Percentiles rank a stretch among this genome's conserved stretches.
Conservation (phyloP, 1,140 invertebrate species). For the Pemphigus obesinymphae region DNA sequence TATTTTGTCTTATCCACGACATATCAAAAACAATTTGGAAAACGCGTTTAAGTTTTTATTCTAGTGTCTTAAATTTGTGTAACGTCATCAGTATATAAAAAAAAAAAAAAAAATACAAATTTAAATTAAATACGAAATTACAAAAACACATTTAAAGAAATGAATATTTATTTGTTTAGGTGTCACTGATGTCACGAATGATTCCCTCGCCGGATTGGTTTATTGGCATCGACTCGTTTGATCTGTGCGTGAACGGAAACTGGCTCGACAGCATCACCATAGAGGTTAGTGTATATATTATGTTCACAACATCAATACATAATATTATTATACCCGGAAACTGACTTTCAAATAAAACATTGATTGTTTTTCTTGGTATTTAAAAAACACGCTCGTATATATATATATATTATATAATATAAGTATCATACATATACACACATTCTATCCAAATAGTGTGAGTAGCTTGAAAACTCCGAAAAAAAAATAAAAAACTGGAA, state of each 20-base stretch:
- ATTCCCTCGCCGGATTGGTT: conserved; percentile 98
- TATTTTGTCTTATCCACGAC: too few relatives aligned
- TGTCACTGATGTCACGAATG: conserved; percentile 79
- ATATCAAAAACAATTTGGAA: too few relatives aligned
- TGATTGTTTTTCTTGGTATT: not conserved
- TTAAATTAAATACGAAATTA: too few relatives aligned
- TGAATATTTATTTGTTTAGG: conserved; percentile 55
- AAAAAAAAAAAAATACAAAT: too few relatives aligned
- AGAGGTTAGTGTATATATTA: conserved; percentile 60
- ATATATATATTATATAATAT: not conserved
- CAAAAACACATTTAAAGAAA: too few relatives aligned
- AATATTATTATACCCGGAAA: too few relatives aligned
- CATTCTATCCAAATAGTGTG: not conserved
- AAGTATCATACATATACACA: not conserved
- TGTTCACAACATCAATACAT: not conserved
- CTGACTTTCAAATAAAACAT: not conserved
- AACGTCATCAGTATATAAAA: too few relatives aligned
- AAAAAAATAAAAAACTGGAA: too few relatives aligned
- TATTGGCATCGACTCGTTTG: conserved; percentile 87
- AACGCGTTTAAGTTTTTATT: too few relatives aligned
- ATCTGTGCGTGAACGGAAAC: conserved; percentile 88
- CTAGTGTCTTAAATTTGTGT: too few relatives aligned
- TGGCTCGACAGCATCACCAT: conserved; percentile 91
- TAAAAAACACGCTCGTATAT: not conserved
- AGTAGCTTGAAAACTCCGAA: not conserved